phyloP scores from a whole-genome alignment of 2,888 invertebrate species.

The Harmothoe impar region DNA sequence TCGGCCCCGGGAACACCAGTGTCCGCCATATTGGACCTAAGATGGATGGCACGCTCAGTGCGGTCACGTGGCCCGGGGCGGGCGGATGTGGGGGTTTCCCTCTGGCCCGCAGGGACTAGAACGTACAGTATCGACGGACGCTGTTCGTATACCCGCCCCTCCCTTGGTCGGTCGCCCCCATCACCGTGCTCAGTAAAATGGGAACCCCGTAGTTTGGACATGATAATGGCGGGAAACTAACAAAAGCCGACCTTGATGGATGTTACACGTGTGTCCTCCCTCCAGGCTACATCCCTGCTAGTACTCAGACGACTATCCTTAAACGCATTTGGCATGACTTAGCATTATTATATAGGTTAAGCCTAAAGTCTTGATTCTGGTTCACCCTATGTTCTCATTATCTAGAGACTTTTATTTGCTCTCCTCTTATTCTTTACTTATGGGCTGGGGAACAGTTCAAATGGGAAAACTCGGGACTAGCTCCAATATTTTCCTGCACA shows the following conservation, averaged over 20 bases:
- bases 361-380: too few species aligned
- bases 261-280: neutral
- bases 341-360: too few species aligned
- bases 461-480: too few species aligned
- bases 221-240: slow-evolving; percentile 1
- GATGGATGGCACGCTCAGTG: slow-evolving; percentile 7
- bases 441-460: too few species aligned
- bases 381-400: too few species aligned
- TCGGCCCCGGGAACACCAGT: neutral
- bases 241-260: neutral
- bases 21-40: slow-evolving; percentile 41
- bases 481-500: too few species aligned
- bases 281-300: neutral
- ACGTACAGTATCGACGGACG: neutral
- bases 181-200: neutral
- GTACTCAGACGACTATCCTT: too few species aligned
- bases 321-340: too few species aligned
- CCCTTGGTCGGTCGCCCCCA: neutral
- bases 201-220: neutral
- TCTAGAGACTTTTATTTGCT: too few species aligned
- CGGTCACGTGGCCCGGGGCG: slow-evolving; percentile 13
- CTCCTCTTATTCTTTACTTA: too few species aligned
- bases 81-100: neutral
- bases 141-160: neutral
- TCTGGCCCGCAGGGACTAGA: slow-evolving; percentile 5